Percentiles rank a stretch among this genome's conserved stretches.
Conservation (phyloP, 2,888 invertebrate species). For the Rambutsinella grinnellia region DNA sequence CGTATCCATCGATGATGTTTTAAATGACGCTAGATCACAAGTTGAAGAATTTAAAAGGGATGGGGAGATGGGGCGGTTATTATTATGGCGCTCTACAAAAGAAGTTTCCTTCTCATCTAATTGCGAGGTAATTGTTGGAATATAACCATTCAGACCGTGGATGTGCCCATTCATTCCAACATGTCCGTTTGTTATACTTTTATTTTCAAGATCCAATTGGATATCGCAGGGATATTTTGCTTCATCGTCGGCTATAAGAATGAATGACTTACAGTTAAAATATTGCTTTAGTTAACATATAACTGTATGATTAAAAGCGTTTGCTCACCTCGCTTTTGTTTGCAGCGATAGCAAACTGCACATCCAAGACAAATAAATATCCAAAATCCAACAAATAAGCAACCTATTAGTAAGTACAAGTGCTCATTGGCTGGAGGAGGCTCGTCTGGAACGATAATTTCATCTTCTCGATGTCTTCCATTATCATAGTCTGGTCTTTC, state of each 20-base stretch:
- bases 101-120: constrained; percentile 74
- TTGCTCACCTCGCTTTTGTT: constrained; percentile 64
- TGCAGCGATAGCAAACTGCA: constrained; percentile 65
- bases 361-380: constrained; percentile 69
- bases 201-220: constrained; percentile 61
- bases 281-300: neutral
- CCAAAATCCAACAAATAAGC: constrained; percentile 72
- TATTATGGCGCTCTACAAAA: constrained; percentile 77
- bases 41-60: constrained; percentile 61
- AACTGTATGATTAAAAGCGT: neutral
- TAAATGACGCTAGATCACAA: constrained; percentile 57
- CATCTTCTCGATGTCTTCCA: constrained; percentile 52
- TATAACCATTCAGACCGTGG: constrained; percentile 63
- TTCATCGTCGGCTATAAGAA: constrained; percentile 62
- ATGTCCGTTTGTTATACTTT: constrained; percentile 62
- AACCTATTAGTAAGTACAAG: constrained; percentile 74
- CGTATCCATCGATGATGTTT: constrained; percentile 60
- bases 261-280: neutral
- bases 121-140: constrained; percentile 65
- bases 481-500: constrained; percentile 64
- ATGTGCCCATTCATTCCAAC: constrained; percentile 48
- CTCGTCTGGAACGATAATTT: constrained; percentile 58
- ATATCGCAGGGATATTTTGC: constrained; percentile 66
- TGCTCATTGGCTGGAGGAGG: constrained; percentile 66
- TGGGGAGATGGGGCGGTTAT: constrained; percentile 71